phyloP scores from a whole-genome alignment of 2,888 invertebrate species.

The Cerastoderma edule region DNA sequence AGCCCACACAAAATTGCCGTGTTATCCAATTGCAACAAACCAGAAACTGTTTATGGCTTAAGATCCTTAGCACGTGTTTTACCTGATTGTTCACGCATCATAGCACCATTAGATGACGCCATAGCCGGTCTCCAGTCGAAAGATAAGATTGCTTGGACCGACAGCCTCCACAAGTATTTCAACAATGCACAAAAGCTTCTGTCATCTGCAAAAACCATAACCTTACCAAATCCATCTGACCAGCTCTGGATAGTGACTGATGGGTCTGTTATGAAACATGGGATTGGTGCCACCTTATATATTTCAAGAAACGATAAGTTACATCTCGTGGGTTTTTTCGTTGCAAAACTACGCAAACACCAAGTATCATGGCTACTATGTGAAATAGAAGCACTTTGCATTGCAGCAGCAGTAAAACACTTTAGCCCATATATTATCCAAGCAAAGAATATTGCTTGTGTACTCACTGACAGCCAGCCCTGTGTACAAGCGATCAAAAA shows the following conservation, averaged over 20 bases:
- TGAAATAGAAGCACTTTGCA: conserved; percentile 65
- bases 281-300: conserved; percentile 66
- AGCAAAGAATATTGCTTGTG: conserved; percentile 35
- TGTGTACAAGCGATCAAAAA: conserved; percentile 66
- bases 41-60: conserved; percentile 37
- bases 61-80: conserved; percentile 46
- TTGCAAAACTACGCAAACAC: conserved; percentile 61
- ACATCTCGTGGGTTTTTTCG: conserved; percentile 63
- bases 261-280: conserved; percentile 50
- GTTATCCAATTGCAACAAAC: conserved; percentile 38
- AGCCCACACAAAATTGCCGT: conserved; percentile 45
- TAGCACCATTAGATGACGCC: conserved; percentile 45
- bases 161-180: conserved; percentile 36
- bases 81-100: conserved; percentile 27
- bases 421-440: conserved; percentile 65
- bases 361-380: conserved; percentile 65
- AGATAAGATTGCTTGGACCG: conserved; percentile 53
- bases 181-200: conserved; percentile 30
- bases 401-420: conserved; percentile 59
- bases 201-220: conserved; percentile 31
- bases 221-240: conserved; percentile 35
- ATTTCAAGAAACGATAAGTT: conserved; percentile 40
- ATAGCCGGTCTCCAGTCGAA: conserved; percentile 41
- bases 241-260: conserved; percentile 55
- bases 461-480: conserved; percentile 63